A percentile compares a stretch with the other conserved stretches of the same genome.
Conservation (phyloP, 2,888 invertebrate genomes). For the Standfussiana lucernea region DNA sequence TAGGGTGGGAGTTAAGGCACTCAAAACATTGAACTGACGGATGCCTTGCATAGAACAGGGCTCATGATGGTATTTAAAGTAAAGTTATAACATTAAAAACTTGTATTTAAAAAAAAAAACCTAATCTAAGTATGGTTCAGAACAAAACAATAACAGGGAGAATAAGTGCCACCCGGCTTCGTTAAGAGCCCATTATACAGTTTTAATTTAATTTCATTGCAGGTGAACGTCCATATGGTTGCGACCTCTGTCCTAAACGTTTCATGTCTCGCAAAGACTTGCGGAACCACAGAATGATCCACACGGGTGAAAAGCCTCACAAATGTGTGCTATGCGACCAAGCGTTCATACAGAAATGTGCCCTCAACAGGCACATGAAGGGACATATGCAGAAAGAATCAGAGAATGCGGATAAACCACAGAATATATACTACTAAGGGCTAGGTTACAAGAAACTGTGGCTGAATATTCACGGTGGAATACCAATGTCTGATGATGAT, state of each 20-base stretch:
- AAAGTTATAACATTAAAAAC: no score
- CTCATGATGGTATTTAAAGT: no score
- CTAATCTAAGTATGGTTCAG: no score
- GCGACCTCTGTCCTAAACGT: conserved; percentile 96
- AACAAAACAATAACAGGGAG: no score
- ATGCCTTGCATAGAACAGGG: no score
- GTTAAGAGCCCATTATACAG: no score
- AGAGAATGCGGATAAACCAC: conserved; percentile 62
- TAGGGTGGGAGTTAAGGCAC: no score
- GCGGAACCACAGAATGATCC: conserved; percentile 97
- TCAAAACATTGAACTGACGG: no score
- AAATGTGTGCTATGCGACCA: conserved; percentile 97
- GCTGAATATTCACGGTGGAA: conserved; percentile 60
- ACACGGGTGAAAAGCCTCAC: conserved; percentile 97
- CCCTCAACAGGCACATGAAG: conserved; percentile 98
- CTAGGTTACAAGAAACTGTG: conserved; percentile 50
- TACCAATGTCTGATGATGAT: conserved; percentile 44
- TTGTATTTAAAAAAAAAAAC: no score
- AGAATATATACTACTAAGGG: conserved; percentile 59
- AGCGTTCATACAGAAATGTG: conserved; percentile 97
- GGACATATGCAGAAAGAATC: conserved; percentile 73
- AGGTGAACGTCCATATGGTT: conserved; percentile 95
- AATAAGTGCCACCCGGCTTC: no score
- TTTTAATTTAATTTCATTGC: conserved; percentile 62
- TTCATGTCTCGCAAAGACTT: conserved; percentile 98